Evolutionary conservation across 2,888 invertebrate species (phyloP), one percentile per base, ranked within the genome.

Genomic region (Epirrhoe alternata): DNA sequence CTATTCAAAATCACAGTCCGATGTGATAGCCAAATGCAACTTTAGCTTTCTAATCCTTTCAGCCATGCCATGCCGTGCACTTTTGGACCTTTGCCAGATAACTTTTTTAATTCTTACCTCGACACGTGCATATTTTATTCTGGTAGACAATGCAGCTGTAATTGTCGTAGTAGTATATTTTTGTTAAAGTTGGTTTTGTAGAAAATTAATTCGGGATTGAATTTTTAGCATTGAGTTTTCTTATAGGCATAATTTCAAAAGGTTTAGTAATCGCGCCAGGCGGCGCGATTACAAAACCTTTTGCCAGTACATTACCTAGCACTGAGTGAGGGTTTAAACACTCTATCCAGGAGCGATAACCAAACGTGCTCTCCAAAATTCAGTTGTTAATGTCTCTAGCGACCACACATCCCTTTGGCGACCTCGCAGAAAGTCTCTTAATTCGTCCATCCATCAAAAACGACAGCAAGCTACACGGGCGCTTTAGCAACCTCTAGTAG

Each of bases 41-140:
- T 67, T 50, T 16, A 60, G 56, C 54, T 45, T 24, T 50, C 57
- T 68, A 64, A 68, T 68, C 68, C 68, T 67, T 56, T 61, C 54
- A 64, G 57, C 64, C 61, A 68, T 61, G 57, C 64, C 61, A 68
- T 61, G 57, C 57, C 53, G 42, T 64, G 52, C 53, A 53, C 64
- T 68, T 61, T 68, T 68, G 68, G 68, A 61, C 54, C 64, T 5
- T n/a, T 64, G 68, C 68, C 68, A 68, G 64, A 64, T 57, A 56
- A 67, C 63, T 68, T 47, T 64, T 68, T 64, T 64, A 56, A 68
- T 61, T 61, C 57, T 47, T 64, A n/a, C 38, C 42, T 38, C 30
- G 50, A 38, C 38, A 47, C 16, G 30, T 30, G n/a, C 30, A 52
- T 52, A 30, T 52, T 52, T 47, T 16, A 47, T 47, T 47, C 47